Evolutionary conservation across 2,888 invertebrate species (phyloP).

Genomic region (Sminthurinus aureus): DNA sequence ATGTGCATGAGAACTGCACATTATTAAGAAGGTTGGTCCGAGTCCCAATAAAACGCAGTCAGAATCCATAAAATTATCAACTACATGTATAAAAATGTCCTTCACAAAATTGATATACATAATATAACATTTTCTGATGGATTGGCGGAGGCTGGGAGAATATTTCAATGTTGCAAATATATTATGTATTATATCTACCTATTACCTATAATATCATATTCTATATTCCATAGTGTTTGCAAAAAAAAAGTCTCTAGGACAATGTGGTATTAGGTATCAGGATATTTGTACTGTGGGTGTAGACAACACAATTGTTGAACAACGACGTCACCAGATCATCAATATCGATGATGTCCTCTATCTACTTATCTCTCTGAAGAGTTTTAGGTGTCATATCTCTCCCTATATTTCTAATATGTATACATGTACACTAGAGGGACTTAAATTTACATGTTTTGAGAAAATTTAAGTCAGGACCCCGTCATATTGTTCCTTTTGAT

Average conservation of each 20-base stretch:
- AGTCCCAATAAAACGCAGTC: neutral
- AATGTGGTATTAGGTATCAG: neutral
- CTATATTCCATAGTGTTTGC: neutral
- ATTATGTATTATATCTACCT: neutral
- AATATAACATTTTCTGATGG: no score
- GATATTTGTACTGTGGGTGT: neutral
- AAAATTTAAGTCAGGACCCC: no score
- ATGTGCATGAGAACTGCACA: neutral
- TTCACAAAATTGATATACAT: neutral
- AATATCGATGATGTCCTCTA: slow-evolving; percentile 3
- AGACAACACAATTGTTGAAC: neutral
- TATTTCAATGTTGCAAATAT: neutral
- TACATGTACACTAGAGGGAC: neutral
- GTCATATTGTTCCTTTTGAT: no score
- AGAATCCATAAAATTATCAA: neutral
- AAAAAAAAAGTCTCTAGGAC: neutral
- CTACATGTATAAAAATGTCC: neutral
- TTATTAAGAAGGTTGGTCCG: neutral
- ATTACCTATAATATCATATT: neutral
- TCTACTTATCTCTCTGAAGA: neutral
- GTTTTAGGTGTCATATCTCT: neutral
- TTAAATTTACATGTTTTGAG: no score
- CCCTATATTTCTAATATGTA: neutral
- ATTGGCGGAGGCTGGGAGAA: no score
- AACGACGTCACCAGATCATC: neutral